Percentiles rank a stretch among this genome's conserved stretches.
Conservation (phyloP, 2,888 invertebrate genomes). For the Andrena haemorrhoa region DNA sequence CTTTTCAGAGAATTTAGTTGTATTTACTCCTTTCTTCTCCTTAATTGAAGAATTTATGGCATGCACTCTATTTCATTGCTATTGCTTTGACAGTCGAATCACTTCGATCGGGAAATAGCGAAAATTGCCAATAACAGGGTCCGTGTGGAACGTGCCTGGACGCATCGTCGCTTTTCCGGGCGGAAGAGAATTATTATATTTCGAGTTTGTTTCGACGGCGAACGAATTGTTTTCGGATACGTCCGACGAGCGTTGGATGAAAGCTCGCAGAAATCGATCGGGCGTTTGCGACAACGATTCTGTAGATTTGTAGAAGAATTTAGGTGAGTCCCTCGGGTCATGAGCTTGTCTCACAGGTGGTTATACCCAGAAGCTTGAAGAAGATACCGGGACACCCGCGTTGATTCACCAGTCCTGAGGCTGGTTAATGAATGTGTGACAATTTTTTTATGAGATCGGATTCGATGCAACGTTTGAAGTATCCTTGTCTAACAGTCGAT, state of each 20-base stretch:
- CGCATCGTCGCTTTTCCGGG: neutral
- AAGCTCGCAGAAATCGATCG: neutral
- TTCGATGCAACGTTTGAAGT: too few relatives aligned
- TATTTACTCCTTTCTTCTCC: neutral
- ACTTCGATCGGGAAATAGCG: conserved; percentile 13
- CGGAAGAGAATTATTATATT: conserved; percentile 24
- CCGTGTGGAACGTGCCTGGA: neutral
- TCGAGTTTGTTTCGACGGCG: neutral
- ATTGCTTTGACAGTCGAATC: conserved; percentile 1
- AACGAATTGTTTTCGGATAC: conserved; percentile 26
- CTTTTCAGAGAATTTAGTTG: conserved; percentile 2
- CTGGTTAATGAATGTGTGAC: too few relatives aligned
- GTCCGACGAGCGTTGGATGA: too few relatives aligned
- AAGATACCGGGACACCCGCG: too few relatives aligned
- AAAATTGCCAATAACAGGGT: neutral
- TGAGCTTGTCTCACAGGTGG: too few relatives aligned
- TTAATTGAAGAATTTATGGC: conserved; percentile 24
- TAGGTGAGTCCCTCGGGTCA: too few relatives aligned
- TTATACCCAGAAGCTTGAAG: too few relatives aligned
- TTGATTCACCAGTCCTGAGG: too few relatives aligned
- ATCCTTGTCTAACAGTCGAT: too few relatives aligned
- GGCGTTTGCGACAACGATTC: neutral
- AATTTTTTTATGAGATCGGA: too few relatives aligned
- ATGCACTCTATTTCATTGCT: conserved; percentile 8
- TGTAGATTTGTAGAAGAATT: neutral